A percentile compares a stretch with the other conserved stretches of the same genome.
These are phyloP conservation scores for Amazona vittata DNA, from an alignment of 2,113 vertebrate genomes.

Conservation along the genomic window DNA sequence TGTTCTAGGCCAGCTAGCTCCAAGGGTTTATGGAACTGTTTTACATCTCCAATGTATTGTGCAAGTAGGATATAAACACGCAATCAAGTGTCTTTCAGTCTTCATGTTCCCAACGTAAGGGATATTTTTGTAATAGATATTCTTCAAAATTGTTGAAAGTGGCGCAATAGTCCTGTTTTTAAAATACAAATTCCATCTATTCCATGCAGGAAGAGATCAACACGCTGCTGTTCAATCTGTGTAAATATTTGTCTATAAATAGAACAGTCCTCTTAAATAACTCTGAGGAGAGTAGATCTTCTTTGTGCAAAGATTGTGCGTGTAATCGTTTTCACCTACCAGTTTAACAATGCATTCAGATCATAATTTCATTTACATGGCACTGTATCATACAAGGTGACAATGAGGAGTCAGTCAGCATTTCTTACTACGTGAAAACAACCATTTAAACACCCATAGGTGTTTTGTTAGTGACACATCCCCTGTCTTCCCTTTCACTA, in stretches of 20 bases:
- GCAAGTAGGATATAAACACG: not conserved
- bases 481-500: not conserved
- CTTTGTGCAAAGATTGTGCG: not conserved
- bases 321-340: not conserved
- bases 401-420: not conserved
- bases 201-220: not conserved
- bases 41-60: not conserved
- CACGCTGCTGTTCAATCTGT: not conserved
- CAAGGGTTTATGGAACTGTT: not conserved
- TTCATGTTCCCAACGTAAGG: not conserved
- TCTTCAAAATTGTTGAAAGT: not conserved
- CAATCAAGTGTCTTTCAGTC: not conserved
- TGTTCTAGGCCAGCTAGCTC: not conserved
- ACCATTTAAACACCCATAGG: not conserved
- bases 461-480: not conserved
- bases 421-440: not conserved
- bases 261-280: not conserved
- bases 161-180: not conserved
- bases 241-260: slow-evolving; percentile 47
- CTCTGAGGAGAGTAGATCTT: not conserved
- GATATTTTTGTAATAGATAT: not conserved
- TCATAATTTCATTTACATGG: not conserved
- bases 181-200: not conserved
- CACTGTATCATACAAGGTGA: not conserved
- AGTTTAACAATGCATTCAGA: not conserved